Evolutionary conservation across 2,888 invertebrate genomes (phyloP).

Genomic region (Nysson spinosus): DNA sequence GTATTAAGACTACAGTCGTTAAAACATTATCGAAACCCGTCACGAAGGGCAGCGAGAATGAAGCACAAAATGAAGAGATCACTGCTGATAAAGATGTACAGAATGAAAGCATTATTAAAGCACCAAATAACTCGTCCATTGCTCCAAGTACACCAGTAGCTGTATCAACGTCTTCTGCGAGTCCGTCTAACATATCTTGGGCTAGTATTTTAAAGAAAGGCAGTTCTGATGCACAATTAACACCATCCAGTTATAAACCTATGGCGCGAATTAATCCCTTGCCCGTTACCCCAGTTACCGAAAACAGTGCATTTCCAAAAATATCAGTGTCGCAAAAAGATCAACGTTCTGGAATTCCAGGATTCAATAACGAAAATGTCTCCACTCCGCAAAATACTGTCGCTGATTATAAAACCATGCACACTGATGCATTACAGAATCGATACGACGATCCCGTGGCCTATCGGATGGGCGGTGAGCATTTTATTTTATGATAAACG

Average conservation of each 20-base stretch:
- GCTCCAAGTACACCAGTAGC: slow-evolving; percentile 20
- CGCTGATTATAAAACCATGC: slow-evolving; percentile 30
- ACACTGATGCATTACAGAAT: slow-evolving; percentile 40
- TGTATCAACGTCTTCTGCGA: slow-evolving; percentile 21
- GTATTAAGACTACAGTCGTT: slow-evolving; percentile 50
- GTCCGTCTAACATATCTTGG: slow-evolving; percentile 66
- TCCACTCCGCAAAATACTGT: slow-evolving; percentile 15
- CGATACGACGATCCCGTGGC: slow-evolving; percentile 83
- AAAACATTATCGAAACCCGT: slow-evolving; percentile 55
- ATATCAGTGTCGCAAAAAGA: slow-evolving; percentile 32
- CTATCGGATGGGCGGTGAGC: slow-evolving; percentile 85
- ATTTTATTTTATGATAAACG: no score
- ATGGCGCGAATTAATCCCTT: slow-evolving; percentile 66
- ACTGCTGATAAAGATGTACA: slow-evolving; percentile 31
- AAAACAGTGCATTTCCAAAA: slow-evolving; percentile 33
- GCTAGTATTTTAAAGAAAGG: slow-evolving; percentile 73
- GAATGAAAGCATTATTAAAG: slow-evolving; percentile 47
- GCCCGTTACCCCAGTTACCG: slow-evolving; percentile 38
- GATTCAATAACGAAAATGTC: slow-evolving; percentile 26
- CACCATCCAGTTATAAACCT: slow-evolving; percentile 59
- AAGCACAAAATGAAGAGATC: slow-evolving; percentile 38
- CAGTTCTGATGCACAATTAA: slow-evolving; percentile 46
- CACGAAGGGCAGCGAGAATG: slow-evolving; percentile 49
- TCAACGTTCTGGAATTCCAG: slow-evolving; percentile 11
- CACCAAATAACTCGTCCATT: slow-evolving; percentile 21